Base-by-base conservation (phyloP, 2,113 vertebrate genomes). In the Monopterus albus region DNA sequence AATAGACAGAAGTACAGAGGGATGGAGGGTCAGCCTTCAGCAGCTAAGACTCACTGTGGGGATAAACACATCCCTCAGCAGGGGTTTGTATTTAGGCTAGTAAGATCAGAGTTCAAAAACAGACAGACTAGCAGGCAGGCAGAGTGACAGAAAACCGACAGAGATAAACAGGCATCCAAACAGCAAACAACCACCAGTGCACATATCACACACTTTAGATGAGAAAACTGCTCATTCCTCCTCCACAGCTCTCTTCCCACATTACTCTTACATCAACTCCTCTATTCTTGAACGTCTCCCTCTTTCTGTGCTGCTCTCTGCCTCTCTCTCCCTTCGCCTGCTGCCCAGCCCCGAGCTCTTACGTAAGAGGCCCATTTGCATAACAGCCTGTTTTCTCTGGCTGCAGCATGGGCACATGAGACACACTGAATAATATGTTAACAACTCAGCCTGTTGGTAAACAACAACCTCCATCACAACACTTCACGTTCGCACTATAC, bases 311-410 rank as follows among this genome's bases (percentile, higher is more conserved):
- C 21, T n/a, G 47, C 73, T 69, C 70, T 53, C 81, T 55, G 62
- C 69, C 75, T 83, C 78, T 29, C 23, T 79, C 72, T 82, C 79
- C 76, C 61, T 46, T 79, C 26, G 73, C 83, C 78, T 64, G 78
- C 79, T 58, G 72, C 87, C 83, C 81, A 78, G 80, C 87, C 81
- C 61, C 26, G 21, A 59, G 86, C 83, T 81, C 85, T 91, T 91
- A 89, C 75, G 82, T 87, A 91, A 91, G 63, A 80, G 71, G 10
- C 1, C 40, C 77, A 90, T 91, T 91, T 91, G 90, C 90, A 91
- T 90, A 90, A 91, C 89, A 89, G 86, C 53, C 84, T 87, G 69
- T 84, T 90, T 87, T 81, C 83, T 81, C 72, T 67, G 69, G 79
- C 83, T 88, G 72, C 45, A 15, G 52, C 65, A 56, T n/a, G 69